Percentiles rank a stretch among this genome's conserved stretches.
phyloP scores from a whole-genome alignment of 2,797 vertebrate genomes.

The Muscicapa comitata region DNA sequence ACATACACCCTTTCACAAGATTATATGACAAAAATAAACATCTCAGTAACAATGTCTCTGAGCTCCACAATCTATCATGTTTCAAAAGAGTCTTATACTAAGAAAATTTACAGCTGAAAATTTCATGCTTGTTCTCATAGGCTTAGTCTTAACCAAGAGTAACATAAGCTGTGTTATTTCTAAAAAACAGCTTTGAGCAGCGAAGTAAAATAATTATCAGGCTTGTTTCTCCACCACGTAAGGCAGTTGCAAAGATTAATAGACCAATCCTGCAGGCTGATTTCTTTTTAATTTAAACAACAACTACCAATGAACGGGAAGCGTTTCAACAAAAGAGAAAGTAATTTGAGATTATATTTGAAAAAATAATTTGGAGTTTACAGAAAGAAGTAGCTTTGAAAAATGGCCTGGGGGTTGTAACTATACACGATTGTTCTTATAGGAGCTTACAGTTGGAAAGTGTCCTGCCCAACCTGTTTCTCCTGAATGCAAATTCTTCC shows the following conservation, averaged over 20 bases:
- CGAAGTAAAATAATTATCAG: background rate
- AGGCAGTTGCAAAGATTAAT: constrained; percentile 1
- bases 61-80: background rate
- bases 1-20: background rate
- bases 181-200: background rate
- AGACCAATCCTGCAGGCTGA: background rate
- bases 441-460: background rate
- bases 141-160: background rate
- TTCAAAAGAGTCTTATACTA: background rate
- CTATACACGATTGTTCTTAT: background rate
- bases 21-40: background rate
- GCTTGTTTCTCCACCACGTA: background rate
- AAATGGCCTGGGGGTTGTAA: constrained; percentile 5
- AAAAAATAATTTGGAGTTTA: background rate
- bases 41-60: background rate
- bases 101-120: background rate
- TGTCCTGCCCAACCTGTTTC: background rate
- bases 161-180: background rate
- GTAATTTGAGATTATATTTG: background rate
- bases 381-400: background rate
- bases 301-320: background rate
- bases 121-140: background rate
- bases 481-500: constrained; percentile 38
- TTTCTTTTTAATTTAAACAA: background rate
- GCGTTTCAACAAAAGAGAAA: background rate